These are phyloP conservation scores for Tillus elongatus DNA, from an alignment of 2,888 invertebrate genomes.

Conservation along the genomic window DNA sequence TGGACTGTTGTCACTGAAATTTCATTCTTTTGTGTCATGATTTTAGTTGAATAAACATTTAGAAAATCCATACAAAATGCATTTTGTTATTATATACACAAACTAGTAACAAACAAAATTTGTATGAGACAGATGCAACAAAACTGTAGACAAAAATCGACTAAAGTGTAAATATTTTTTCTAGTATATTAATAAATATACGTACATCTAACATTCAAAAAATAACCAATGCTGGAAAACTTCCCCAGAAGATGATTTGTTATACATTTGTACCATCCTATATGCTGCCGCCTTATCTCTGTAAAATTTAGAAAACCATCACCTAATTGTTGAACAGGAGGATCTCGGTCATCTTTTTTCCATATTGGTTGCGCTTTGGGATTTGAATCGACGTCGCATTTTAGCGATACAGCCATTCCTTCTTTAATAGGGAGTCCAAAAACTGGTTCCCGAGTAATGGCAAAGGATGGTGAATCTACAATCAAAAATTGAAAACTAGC, in stretches of 20 bases:
- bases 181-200: slow-evolving; percentile 27
- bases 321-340: slow-evolving; percentile 56
- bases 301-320: slow-evolving; percentile 81
- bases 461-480: slow-evolving; percentile 85
- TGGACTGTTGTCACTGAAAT: no score
- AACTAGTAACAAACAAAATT: no score
- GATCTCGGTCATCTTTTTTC: slow-evolving; percentile 52
- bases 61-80: no score
- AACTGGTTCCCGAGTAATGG: slow-evolving; percentile 85
- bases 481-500: slow-evolving; percentile 23
- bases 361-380: slow-evolving; percentile 78
- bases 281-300: slow-evolving; percentile 67
- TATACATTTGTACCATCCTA: slow-evolving; percentile 89
- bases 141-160: no score
- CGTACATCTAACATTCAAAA: slow-evolving; percentile 81
- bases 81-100: no score
- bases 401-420: slow-evolving; percentile 79
- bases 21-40: no score
- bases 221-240: slow-evolving; percentile 85
- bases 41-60: no score
- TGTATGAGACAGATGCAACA: no score
- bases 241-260: slow-evolving; percentile 74
- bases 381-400: slow-evolving; percentile 90
- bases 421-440: slow-evolving; percentile 83
- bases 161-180: no score